phyloP scores from a whole-genome alignment of 2,113 vertebrate genomes.

The Ageneiosus marmoratus region DNA sequence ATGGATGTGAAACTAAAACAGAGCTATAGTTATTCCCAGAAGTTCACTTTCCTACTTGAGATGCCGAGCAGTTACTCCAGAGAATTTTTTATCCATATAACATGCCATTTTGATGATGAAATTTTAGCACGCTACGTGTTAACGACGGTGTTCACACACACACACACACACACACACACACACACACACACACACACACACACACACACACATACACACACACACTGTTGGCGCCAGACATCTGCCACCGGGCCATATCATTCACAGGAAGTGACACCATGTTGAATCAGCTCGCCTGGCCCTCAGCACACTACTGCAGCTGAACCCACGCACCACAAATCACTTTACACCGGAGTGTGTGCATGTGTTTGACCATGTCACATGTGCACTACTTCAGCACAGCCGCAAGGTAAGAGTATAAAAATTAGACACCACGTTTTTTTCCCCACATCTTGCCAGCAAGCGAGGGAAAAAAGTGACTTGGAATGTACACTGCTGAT shows the following conservation, averaged over 20 bases:
- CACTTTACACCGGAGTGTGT: neutral
- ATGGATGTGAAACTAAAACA: neutral
- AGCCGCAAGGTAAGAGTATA: slow-evolving; percentile 17
- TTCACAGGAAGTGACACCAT: slow-evolving; percentile 47
- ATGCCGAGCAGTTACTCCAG: slow-evolving; percentile 21
- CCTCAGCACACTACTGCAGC: slow-evolving; percentile 38
- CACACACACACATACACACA: no score
- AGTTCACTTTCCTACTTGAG: slow-evolving; percentile 42
- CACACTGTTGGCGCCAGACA: slow-evolving; percentile 45
- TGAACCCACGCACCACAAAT: slow-evolving; percentile 12
- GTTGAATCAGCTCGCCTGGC: slow-evolving; percentile 51
- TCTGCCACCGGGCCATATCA: slow-evolving; percentile 46
- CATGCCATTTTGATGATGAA: slow-evolving; percentile 47
- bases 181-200: no score
- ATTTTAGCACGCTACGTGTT: slow-evolving; percentile 47
- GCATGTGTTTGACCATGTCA: slow-evolving; percentile 28
- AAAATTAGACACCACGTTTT: slow-evolving; percentile 23
- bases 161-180: no score
- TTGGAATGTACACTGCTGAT: neutral
- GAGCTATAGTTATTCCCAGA: slow-evolving; percentile 4
- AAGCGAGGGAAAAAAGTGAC: slow-evolving; percentile 33
- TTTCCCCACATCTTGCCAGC: slow-evolving; percentile 24
- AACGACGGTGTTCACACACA: slow-evolving; percentile 34
- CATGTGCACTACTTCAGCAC: slow-evolving; percentile 24
- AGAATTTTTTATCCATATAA: slow-evolving; percentile 40